Conservation (phyloP, 2,797 vertebrate genomes). For the Hypotaenidia okinawae region DNA sequence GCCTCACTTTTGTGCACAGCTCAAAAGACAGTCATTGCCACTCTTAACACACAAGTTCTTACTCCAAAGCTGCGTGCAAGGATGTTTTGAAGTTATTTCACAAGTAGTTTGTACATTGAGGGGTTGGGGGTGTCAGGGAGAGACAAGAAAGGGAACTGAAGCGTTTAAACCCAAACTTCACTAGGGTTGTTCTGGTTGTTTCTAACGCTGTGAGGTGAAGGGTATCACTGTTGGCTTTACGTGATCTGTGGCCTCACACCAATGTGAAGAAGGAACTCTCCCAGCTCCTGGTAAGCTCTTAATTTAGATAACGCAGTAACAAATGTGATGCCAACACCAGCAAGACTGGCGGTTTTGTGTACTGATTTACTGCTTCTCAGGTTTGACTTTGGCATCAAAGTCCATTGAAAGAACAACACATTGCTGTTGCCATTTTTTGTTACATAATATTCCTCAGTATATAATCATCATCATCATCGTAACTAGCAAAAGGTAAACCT, state of each 20-base stretch:
- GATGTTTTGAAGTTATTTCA: neutral
- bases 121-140: rapidly evolving
- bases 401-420: neutral
- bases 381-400: neutral
- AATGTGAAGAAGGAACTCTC: neutral
- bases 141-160: neutral
- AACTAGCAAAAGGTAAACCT: neutral
- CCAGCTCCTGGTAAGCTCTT: neutral
- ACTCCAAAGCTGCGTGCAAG: neutral
- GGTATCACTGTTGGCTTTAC: neutral
- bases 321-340: neutral
- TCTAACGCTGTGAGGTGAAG: neutral
- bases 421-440: neutral
- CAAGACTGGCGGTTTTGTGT: neutral
- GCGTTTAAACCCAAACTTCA: neutral
- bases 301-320: neutral
- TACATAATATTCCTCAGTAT: neutral
- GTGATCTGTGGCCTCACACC: neutral
- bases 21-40: neutral
- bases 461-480: neutral
- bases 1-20: neutral
- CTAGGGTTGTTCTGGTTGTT: neutral
- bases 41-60: neutral
- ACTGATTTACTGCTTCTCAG: neutral
- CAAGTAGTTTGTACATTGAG: neutral